Percentiles rank a stretch among this genome's conserved stretches.
Conservation (phyloP, 2,888 invertebrate genomes). For the Dicyrtomina minuta region DNA sequence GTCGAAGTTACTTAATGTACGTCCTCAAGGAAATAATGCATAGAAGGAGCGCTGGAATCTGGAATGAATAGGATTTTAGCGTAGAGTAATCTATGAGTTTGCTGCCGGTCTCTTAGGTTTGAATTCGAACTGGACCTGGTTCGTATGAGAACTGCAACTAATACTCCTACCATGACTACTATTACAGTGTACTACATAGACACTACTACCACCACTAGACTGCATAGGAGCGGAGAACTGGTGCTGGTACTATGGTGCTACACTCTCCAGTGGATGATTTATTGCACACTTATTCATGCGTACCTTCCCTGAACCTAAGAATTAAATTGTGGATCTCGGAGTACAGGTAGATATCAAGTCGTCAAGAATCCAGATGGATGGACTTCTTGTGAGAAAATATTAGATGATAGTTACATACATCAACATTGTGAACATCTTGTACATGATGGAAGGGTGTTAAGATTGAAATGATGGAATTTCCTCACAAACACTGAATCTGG, state of each 20-base stretch:
- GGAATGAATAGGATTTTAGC: not conserved
- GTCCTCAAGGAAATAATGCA: too few species aligned
- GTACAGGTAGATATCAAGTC: conserved; percentile 13
- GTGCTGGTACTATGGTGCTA: not conserved
- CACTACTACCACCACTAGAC: too few species aligned
- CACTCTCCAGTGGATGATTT: conserved; percentile 27
- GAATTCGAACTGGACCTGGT: too few species aligned
- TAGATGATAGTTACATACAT: conserved; percentile 4
- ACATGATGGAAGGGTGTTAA: conserved; percentile 37
- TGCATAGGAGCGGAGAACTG: too few species aligned
- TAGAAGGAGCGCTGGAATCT: too few species aligned
- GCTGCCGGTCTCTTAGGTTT: conserved; percentile 19
- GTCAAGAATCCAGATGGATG: conserved; percentile 2
- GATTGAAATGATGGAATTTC: conserved; percentile 40
- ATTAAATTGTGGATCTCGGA: conserved; percentile 5
- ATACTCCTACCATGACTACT: not conserved
- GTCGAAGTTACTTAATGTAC: too few species aligned
- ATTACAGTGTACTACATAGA: not conserved
- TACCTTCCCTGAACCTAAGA: conserved; percentile 15
- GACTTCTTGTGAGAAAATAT: conserved; percentile 17
- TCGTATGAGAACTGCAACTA: too few species aligned
- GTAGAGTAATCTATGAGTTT: conserved; percentile 29
- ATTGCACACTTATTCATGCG: conserved; percentile 35
- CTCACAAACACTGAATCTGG: conserved; percentile 34
- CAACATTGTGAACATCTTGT: conserved; percentile 1